phyloP scores from a whole-genome alignment of 1,140 invertebrate species.

The Drosophila ohnishii region DNA sequence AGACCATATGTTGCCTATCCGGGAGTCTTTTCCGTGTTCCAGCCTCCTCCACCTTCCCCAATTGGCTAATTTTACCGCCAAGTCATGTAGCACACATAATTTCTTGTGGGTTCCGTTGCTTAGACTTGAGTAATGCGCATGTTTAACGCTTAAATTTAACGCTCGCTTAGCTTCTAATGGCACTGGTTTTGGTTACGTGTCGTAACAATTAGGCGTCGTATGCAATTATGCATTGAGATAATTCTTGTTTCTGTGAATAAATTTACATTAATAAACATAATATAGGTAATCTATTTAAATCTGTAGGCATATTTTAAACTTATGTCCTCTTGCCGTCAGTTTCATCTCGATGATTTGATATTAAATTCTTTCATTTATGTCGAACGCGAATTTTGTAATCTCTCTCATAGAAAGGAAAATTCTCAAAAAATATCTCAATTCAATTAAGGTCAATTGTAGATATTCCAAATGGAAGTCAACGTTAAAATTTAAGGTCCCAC shows the following conservation, averaged over 20 bases:
- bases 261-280: background rate
- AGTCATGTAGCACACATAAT: conserved; percentile 71
- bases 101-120: conserved; percentile 29
- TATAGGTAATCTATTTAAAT: background rate
- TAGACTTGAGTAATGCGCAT: conserved; percentile 21
- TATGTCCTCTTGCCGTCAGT: background rate
- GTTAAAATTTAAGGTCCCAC: no score
- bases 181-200: conserved; percentile 4
- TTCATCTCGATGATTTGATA: background rate
- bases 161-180: conserved; percentile 43
- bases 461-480: background rate
- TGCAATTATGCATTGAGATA: background rate
- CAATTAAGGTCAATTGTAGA: no score
- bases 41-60: conserved; percentile 29
- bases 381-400: no score
- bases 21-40: background rate
- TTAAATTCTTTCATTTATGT: background rate
- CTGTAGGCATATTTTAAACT: no score
- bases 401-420: no score
- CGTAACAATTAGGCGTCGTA: conserved; percentile 19
- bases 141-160: conserved; percentile 59
- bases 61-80: conserved; percentile 64
- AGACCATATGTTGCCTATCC: conserved; percentile 46
- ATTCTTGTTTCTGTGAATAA: background rate
- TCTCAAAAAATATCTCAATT: background rate